Evolutionary conservation across 1,140 invertebrate genomes (phyloP).

Genomic region (Euura lappo): DNA sequence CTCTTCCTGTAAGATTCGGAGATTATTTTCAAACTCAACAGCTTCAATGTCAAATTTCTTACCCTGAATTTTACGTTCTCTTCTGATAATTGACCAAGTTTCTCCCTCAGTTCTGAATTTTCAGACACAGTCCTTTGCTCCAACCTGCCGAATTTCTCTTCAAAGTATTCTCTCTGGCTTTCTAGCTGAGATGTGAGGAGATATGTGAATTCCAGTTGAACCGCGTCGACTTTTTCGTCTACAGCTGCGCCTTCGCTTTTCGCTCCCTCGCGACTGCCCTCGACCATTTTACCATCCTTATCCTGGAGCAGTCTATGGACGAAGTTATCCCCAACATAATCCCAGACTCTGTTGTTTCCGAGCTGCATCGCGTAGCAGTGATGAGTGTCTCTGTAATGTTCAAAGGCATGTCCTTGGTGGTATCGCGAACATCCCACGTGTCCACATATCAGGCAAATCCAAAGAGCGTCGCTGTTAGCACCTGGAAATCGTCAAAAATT

Average conservation of each 20-base stretch:
- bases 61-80: constrained; percentile 56
- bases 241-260: constrained; percentile 55
- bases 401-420: constrained; percentile 73
- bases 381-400: constrained; percentile 92
- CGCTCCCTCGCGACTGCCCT: constrained; percentile 59
- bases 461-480: constrained; percentile 79
- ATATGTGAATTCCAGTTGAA: constrained; percentile 96
- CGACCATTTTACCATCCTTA: constrained; percentile 97
- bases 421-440: constrained; percentile 91
- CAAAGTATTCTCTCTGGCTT: constrained; percentile 91
- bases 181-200: constrained; percentile 96
- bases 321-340: constrained; percentile 96
- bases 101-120: constrained; percentile 61
- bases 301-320: constrained; percentile 96
- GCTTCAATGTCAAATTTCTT: neutral
- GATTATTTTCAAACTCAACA: constrained; percentile 7
- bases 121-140: constrained; percentile 63
- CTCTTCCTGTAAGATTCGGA: constrained; percentile 45
- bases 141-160: constrained; percentile 76
- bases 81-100: constrained; percentile 52
- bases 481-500: constrained; percentile 43
- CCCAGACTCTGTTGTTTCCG: constrained; percentile 97
- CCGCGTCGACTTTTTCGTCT: constrained; percentile 91
- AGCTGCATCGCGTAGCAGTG: constrained; percentile 98
- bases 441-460: constrained; percentile 99